Conservation (phyloP, 1,140 invertebrate genomes). For the Anastrepha obliqua region DNA sequence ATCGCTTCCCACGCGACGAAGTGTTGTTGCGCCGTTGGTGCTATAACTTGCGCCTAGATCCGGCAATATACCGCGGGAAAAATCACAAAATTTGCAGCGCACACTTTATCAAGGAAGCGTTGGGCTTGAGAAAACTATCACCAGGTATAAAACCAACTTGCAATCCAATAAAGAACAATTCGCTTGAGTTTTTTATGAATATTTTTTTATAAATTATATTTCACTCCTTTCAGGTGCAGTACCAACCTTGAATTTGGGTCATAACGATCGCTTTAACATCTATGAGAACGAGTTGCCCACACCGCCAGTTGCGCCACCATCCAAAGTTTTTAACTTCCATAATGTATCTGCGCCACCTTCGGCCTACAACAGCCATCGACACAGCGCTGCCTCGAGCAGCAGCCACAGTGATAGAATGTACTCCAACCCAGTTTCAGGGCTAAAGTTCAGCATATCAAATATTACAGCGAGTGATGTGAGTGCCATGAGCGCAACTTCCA, state of each 20-base stretch:
- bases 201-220: conserved; percentile 29
- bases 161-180: conserved; percentile 56
- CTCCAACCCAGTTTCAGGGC: conserved; percentile 7
- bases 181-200: not conserved
- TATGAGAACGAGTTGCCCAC: conserved; percentile 71
- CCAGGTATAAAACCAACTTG: conserved; percentile 55
- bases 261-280: conserved; percentile 71
- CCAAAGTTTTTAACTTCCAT: conserved; percentile 39
- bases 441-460: conserved; percentile 39
- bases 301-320: conserved; percentile 60
- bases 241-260: conserved; percentile 69
- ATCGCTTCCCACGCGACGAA: conserved; percentile 70
- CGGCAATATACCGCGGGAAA: conserved; percentile 69
- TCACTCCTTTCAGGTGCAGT: conserved; percentile 62
- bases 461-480: conserved; percentile 14
- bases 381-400: not conserved
- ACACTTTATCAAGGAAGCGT: conserved; percentile 69
- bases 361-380: not conserved
- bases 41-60: conserved; percentile 69
- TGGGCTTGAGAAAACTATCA: conserved; percentile 68
- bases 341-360: conserved; percentile 29
- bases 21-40: conserved; percentile 69
- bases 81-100: conserved; percentile 72
- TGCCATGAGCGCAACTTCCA: not conserved
- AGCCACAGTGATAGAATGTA: conserved; percentile 36